phyloP scores from a whole-genome alignment of 2,888 invertebrate genomes.

The Drosophila peninsularis region DNA sequence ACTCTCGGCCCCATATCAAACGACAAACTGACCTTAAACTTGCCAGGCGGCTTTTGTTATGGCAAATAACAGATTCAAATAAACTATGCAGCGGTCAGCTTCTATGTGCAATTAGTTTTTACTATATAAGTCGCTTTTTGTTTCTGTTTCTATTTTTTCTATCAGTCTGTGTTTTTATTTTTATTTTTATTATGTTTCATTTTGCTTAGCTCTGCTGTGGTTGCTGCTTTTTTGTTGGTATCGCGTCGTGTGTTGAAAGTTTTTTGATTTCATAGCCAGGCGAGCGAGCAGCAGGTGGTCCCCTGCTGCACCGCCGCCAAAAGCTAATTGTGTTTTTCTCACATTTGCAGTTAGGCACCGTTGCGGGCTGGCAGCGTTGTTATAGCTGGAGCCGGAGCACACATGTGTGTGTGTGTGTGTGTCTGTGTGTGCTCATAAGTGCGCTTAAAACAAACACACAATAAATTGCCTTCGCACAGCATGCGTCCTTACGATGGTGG shows the following conservation, averaged over 20 bases:
- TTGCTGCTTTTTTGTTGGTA: conserved; percentile 27
- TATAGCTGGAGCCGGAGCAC: conserved; percentile 40
- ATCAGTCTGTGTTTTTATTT: conserved; percentile 22
- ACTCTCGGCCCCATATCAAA: conserved; percentile 56
- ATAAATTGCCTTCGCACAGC: conserved; percentile 78
- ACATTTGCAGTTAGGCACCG: conserved; percentile 75
- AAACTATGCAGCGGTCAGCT: conserved; percentile 68
- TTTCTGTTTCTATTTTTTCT: background rate
- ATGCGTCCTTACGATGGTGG: conserved; percentile 53
- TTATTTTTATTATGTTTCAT: conserved; percentile 32
- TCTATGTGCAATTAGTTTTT: conserved; percentile 76
- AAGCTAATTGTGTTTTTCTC: conserved; percentile 81
- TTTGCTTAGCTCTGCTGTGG: conserved; percentile 9
- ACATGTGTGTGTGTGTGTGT: conserved; percentile 32
- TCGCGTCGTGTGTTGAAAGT: conserved; percentile 72
- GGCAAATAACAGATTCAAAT: conserved; percentile 58
- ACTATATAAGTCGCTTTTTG: conserved; percentile 53
- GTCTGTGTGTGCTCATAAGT: conserved; percentile 50
- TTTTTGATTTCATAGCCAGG: conserved; percentile 55
- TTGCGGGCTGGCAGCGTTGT: conserved; percentile 27
- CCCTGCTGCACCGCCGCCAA: conserved; percentile 70
- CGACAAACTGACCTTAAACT: conserved; percentile 75
- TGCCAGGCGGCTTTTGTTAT: conserved; percentile 74
- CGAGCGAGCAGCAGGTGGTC: conserved; percentile 73
- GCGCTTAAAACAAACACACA: conserved; percentile 78